phyloP scores from a whole-genome alignment of 2,797 vertebrate species.

The Sebastes taczanowskii region DNA sequence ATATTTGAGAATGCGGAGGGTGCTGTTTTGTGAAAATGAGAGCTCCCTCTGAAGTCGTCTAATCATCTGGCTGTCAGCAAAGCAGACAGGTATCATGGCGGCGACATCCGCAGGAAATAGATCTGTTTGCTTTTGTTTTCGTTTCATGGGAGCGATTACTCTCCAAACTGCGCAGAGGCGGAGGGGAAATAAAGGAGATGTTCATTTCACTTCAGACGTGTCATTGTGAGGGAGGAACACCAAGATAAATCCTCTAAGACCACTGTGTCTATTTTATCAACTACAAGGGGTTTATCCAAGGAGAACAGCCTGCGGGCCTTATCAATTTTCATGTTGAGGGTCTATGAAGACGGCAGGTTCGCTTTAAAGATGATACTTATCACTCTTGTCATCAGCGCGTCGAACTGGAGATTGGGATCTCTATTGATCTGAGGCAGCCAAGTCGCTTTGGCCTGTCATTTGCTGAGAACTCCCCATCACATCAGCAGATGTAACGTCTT shows the following conservation, averaged over 20 bases:
- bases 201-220: conserved; percentile 17
- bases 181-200: conserved; percentile 21
- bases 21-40: conserved; percentile 41
- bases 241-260: conserved; percentile 48
- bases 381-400: conserved; percentile 54
- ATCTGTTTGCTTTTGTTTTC: conserved; percentile 41
- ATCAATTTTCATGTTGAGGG: conserved; percentile 48
- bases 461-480: background rate
- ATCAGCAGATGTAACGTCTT: conserved; percentile 6
- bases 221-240: conserved; percentile 14
- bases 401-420: conserved; percentile 42
- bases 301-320: conserved; percentile 43
- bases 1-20: conserved; percentile 12
- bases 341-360: conserved; percentile 25
- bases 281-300: conserved; percentile 31
- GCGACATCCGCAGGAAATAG: conserved; percentile 41
- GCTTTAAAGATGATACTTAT: conserved; percentile 58
- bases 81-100: conserved; percentile 29
- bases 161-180: background rate
- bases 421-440: conserved; percentile 47
- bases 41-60: conserved; percentile 29
- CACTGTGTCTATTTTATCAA: conserved; percentile 33
- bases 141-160: conserved; percentile 26
- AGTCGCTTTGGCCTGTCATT: conserved; percentile 31
- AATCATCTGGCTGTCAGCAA: conserved; percentile 41